Percentiles rank a stretch among this genome's conserved stretches.
Evolutionary conservation across 2,113 vertebrate species (phyloP).

Genomic region (Thamnophis sirtalis): DNA sequence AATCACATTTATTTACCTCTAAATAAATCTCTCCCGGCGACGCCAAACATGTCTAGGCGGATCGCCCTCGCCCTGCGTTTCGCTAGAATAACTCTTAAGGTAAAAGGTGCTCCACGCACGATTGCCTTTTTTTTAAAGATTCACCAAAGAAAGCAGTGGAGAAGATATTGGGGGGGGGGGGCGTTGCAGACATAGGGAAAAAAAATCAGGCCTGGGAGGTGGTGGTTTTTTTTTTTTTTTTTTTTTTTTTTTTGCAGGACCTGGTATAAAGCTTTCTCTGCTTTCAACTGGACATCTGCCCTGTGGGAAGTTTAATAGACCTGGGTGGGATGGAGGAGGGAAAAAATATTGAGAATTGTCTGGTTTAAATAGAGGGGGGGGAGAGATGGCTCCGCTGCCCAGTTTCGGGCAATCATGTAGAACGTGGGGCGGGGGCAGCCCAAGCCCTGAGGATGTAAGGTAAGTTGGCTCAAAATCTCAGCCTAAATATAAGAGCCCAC

Average conservation of each 20-base stretch:
- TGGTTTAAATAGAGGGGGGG: too few relatives aligned
- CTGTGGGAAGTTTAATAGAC: conserved; percentile 75
- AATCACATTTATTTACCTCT: background rate
- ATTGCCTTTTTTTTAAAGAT: background rate
- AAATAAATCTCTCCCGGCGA: background rate
- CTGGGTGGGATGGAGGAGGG: conserved; percentile 50
- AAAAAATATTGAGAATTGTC: too few relatives aligned
- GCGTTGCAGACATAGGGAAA: conserved; percentile 70
- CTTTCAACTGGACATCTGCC: conserved; percentile 78
- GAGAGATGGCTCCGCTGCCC: background rate
- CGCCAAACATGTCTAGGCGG: background rate
- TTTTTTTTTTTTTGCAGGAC: background rate
- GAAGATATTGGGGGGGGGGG: background rate
- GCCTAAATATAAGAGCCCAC: conserved; percentile 51
- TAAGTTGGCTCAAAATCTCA: too few relatives aligned
- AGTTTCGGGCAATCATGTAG: background rate
- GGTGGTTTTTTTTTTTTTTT: too few relatives aligned
- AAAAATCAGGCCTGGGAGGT: conserved; percentile 74
- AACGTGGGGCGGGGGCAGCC: background rate
- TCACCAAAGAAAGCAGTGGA: too few relatives aligned
- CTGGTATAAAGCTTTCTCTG: conserved; percentile 76
- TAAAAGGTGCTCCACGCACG: background rate
- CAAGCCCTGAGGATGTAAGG: background rate
- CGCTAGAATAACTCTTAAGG: background rate
- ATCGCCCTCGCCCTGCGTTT: background rate